Percentiles rank a stretch among this genome's conserved stretches.
phyloP scores from a whole-genome alignment of 2,888 invertebrate genomes.

The Thera obeliscata region DNA sequence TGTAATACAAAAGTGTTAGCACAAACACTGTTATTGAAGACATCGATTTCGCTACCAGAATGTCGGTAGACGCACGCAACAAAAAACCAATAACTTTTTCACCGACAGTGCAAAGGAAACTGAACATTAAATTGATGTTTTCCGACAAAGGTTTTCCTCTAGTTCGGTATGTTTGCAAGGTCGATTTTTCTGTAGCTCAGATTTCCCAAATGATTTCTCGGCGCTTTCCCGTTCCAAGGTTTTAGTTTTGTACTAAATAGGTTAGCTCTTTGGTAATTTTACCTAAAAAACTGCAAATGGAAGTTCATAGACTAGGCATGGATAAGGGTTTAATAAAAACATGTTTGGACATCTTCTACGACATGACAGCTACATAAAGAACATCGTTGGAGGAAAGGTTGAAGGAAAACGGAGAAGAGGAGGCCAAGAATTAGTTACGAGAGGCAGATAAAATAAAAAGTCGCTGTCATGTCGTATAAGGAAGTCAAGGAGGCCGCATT shows the following conservation, averaged over 20 bases:
- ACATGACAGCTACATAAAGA: too few relatives aligned
- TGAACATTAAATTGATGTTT: constrained; percentile 52
- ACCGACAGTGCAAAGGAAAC: constrained; percentile 55
- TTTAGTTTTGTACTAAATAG: constrained; percentile 9
- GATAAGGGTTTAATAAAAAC: too few relatives aligned
- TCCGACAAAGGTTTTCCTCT: constrained; percentile 64
- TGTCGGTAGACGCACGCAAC: constrained; percentile 39
- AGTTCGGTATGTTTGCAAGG: constrained; percentile 43
- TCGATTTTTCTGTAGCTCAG: constrained; percentile 49
- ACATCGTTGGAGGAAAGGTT: too few relatives aligned
- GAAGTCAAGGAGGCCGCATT: too few relatives aligned
- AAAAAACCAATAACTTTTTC: constrained; percentile 60
- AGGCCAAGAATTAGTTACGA: too few relatives aligned
- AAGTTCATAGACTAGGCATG: too few relatives aligned
- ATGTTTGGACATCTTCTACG: too few relatives aligned
- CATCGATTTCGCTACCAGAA: constrained; percentile 28
- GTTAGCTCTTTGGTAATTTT: too few relatives aligned
- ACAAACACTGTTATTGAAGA: background rate
- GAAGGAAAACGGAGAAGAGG: too few relatives aligned
- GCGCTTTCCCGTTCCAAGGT: constrained; percentile 46
- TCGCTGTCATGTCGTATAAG: background rate
- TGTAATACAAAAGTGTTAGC: too few relatives aligned
- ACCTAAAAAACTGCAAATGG: too few relatives aligned
- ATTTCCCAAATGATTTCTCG: constrained; percentile 52
- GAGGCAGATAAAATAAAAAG: too few relatives aligned